Evolutionary conservation across 2,888 invertebrate genomes (phyloP), one percentile per base, ranked within the genome.

Genomic region (Rhagonycha lutea): DNA sequence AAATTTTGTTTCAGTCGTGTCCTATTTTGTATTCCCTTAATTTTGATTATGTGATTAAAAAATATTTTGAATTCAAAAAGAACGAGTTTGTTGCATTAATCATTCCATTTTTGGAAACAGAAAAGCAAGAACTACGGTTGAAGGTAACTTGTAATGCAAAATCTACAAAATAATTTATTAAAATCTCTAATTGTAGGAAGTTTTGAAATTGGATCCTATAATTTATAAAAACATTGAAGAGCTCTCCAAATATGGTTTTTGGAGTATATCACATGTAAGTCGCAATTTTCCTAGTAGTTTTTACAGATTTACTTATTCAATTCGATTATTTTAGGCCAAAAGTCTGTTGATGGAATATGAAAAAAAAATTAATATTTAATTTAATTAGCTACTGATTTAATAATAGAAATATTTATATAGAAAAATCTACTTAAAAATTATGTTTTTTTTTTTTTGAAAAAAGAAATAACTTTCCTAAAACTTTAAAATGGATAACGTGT

Each of bases 11-110:
- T 72, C 68, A 86, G 84, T 78, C 83, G 23, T 86, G 86, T 79
- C 86, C 86, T n/a, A 84, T 85, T 23, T 74, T 85, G 62, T 80
- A 80, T 76, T 81, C 79, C 4, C 71, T 86, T n/a, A 81, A 85
- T 78, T 82, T 86, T 26, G 81, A 83, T 60, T 79, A 78, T n/a
- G 79, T 81, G 14, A 76, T 84, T n/a, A 78, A 83, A 62, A 82
- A 78, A 67, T 85, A 82, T 65, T 74, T 84, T 2, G 68, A 80
- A 72, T 47, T 80, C 8, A 79, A 81, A 67, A 82, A 82, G 75
- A 73, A 65, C 14, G 82, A 82, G 65, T 83, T 83, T 73, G 84
- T 84, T 12, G 83, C 82, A 3, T 70, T 85, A 29, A 76, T 85
- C 32, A 67, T 85, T 14, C 84, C 84, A 72, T 85, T 85, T 80